phyloP scores from a whole-genome alignment of 2,113 vertebrate species.

The Mola mola region DNA sequence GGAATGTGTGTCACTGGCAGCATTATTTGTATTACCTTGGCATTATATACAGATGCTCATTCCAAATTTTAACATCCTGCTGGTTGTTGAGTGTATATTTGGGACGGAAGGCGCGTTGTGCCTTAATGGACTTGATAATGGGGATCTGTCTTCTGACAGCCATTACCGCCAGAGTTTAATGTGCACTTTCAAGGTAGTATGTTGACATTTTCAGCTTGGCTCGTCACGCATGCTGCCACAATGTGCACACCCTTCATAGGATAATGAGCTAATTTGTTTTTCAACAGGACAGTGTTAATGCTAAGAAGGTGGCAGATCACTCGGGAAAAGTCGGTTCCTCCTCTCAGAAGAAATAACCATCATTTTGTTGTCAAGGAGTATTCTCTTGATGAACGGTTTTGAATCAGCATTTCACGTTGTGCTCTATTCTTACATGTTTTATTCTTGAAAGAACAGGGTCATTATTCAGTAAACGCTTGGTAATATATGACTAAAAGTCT shows the following conservation, averaged over 20 bases:
- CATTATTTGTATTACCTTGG: slow-evolving; percentile 48
- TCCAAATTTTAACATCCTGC: slow-evolving; percentile 45
- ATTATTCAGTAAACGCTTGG: too few species aligned
- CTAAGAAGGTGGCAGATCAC: slow-evolving; percentile 36
- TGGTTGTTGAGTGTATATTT: slow-evolving; percentile 19
- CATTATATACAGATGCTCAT: slow-evolving; percentile 49
- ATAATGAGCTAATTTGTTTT: slow-evolving; percentile 78
- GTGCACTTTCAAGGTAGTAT: slow-evolving; percentile 74
- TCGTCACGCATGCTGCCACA: slow-evolving; percentile 59
- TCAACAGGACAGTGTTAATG: slow-evolving; percentile 40
- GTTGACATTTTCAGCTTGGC: slow-evolving; percentile 76
- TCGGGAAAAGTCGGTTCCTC: slow-evolving; percentile 19
- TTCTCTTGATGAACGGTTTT: slow-evolving; percentile 11
- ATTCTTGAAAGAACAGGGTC: slow-evolving; percentile 5
- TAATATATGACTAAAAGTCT: too few species aligned
- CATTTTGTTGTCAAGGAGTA: slow-evolving; percentile 16
- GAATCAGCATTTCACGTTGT: slow-evolving; percentile 8
- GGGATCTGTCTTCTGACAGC: slow-evolving; percentile 69
- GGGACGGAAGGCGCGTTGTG: slow-evolving; percentile 11
- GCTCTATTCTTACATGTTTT: slow-evolving; percentile 9
- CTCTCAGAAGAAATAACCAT: slow-evolving; percentile 21
- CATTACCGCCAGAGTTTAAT: slow-evolving; percentile 74
- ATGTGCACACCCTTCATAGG: slow-evolving; percentile 60
- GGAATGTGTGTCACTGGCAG: slow-evolving; percentile 19
- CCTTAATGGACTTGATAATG: slow-evolving; percentile 77